Percentiles rank a stretch among this genome's conserved stretches.
These are phyloP conservation scores for Dascyllus trimaculatus DNA, from an alignment of 2,113 vertebrate species.

Conservation along the genomic window DNA sequence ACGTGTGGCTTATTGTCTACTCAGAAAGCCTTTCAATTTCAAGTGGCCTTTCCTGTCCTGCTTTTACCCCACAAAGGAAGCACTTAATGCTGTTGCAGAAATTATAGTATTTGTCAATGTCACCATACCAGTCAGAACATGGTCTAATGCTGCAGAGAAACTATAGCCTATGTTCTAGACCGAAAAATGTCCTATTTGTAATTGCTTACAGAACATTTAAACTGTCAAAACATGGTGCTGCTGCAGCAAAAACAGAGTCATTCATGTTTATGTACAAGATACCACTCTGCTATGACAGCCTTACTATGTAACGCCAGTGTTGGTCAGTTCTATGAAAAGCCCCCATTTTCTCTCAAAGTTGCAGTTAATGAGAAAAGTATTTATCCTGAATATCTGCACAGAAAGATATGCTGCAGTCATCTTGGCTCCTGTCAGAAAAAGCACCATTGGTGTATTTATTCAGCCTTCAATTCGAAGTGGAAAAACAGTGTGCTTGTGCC, in stretches of 20 bases:
- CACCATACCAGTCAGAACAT: not conserved
- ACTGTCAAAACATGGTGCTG: too few species aligned
- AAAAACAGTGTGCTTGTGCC: conserved; percentile 22
- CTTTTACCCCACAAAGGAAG: not conserved
- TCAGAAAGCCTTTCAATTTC: conserved; percentile 15
- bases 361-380: not conserved
- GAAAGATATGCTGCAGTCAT: not conserved
- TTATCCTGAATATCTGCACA: conserved; percentile 20
- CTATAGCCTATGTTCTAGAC: too few species aligned
- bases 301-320: not conserved
- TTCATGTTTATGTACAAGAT: not conserved
- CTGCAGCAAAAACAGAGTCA: too few species aligned
- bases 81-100: not conserved
- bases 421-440: conserved; percentile 31
- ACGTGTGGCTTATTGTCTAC: not conserved
- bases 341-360: not conserved
- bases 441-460: conserved; percentile 31
- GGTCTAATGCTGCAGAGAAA: too few species aligned
- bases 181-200: too few species aligned
- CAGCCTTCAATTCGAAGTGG: conserved; percentile 22
- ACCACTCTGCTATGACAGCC: not conserved
- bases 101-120: conserved; percentile 1
- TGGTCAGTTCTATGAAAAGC: not conserved
- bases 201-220: too few species aligned
- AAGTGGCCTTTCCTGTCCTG: conserved; percentile 8